These are phyloP conservation scores for Cyrtodaria siliqua DNA, from an alignment of 2,888 invertebrate species.

Conservation along the genomic window DNA sequence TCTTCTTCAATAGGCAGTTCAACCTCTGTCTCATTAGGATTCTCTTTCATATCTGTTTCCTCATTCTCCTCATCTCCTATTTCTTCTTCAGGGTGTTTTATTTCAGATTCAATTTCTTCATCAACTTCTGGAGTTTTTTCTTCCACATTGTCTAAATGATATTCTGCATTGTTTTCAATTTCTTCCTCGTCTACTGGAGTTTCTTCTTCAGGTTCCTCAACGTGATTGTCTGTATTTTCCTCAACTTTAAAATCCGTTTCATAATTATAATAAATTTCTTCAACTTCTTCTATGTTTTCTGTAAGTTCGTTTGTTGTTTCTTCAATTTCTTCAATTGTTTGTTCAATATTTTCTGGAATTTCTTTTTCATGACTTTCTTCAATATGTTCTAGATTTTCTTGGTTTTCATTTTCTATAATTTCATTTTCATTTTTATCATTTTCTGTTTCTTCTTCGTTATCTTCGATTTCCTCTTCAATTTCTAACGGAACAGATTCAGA, in stretches of 20 bases:
- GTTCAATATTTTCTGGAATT: neutral
- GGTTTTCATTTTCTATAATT: neutral
- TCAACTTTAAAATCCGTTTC: conserved; percentile 1
- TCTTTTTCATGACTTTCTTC: neutral
- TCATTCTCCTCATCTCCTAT: neutral
- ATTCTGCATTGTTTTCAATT: neutral
- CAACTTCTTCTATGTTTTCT: neutral
- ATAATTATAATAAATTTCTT: neutral
- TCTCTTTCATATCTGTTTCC: conserved; percentile 4
- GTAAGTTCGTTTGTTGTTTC: neutral
- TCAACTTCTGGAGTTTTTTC: conserved; percentile 4
- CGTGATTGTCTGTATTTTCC: neutral
- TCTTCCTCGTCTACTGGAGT: conserved; percentile 4
- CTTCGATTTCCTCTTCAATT: neutral
- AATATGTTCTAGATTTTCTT: conserved; percentile 2
- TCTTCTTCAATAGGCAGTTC: neutral
- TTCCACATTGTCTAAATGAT: neutral
- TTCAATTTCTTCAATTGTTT: neutral
- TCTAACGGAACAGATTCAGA: neutral
- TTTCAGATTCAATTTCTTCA: neutral
- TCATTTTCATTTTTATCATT: neutral
- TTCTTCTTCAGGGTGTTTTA: conserved; percentile 2
- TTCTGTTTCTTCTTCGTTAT: neutral
- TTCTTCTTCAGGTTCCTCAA: conserved; percentile 3
- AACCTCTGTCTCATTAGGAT: neutral